A percentile compares a stretch with the other conserved stretches of the same genome.
Evolutionary conservation across 1,140 invertebrate species (phyloP).

Genomic region (Saxidomus purpurata): DNA sequence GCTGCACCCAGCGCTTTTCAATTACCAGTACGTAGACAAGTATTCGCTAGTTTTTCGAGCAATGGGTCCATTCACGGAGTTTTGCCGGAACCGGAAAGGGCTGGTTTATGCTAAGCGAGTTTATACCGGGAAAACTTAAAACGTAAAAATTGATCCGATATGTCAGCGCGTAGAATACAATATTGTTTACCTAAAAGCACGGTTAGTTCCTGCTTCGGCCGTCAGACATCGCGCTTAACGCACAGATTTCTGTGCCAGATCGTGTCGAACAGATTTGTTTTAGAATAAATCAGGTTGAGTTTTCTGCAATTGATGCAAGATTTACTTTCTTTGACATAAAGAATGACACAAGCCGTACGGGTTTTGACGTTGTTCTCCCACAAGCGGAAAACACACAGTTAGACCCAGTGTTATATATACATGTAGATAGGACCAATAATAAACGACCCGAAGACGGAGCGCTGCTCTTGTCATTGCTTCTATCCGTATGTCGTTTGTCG

Average conservation of each 20-base stretch:
- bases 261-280: not conserved
- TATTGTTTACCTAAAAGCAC: not conserved
- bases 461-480: not conserved
- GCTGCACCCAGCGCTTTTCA: not conserved
- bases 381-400: too few species aligned
- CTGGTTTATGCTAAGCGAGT: too few species aligned
- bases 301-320: not conserved
- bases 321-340: slow-evolving; percentile 14
- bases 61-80: not conserved
- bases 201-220: not conserved
- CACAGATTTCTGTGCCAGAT: not conserved
- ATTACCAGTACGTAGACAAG: not conserved
- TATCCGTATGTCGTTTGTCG: not conserved
- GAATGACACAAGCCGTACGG: not conserved
- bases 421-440: not conserved
- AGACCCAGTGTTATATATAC: not conserved
- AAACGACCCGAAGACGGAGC: not conserved
- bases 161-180: not conserved
- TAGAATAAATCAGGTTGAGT: too few species aligned
- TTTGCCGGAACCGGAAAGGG: too few species aligned
- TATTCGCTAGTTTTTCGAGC: too few species aligned
- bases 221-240: not conserved
- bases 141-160: not conserved
- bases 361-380: too few species aligned
- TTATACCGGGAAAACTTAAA: not conserved